Base-by-base conservation (phyloP, 2,797 vertebrate species). In the Choloepus didactylus region DNA sequence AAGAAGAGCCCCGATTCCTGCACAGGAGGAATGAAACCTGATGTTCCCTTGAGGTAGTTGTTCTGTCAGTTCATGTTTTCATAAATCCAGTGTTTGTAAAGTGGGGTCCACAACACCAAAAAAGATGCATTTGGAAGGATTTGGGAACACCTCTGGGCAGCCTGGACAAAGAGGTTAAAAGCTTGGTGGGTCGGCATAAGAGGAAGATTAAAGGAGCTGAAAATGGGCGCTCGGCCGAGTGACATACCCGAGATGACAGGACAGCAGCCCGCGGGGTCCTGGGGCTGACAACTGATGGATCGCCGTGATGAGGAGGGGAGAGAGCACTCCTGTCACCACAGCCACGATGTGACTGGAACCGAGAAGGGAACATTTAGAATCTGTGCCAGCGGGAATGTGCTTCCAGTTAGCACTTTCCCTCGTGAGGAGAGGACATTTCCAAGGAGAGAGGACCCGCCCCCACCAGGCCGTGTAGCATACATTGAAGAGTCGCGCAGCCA, bases 31-130 rank as follows among this genome's bases (percentile, higher is more conserved):
- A 16, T 21, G 44, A 76, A 62, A 44, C 19, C 11, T 6, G 18
- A 35, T 21, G n/a, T 5, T 9, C 29, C 51, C 56, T 44, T 51
- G 72, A 90, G 31, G 41, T 54, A 3, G 66, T n/a, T 73, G 25
- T 62, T 96, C 62, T 59, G 23, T 75, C 38, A 69, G 5, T 49
- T 84, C 51, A 69, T 19, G 54, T 51, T 87, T 92, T 59, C 67
- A 56, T 60, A 80, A 70, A 46, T 16, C 23, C n/a, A 89, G 31
- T 70, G 14, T 62, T 92, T 70, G 82, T 49, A 51, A 35, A 60
- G 18, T 35, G 73, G 31, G 56, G 21, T 9, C 41, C 8, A 41
- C 12, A 2, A 21, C 14, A 21, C 59, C 41, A 15, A 60, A 14
- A 60, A 21, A 77, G 11, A 23, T 41, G 23, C 59, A 2, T 70